These are phyloP conservation scores for Diadegma fenestrale DNA, from an alignment of 2,888 invertebrate genomes.

Conservation along the genomic window DNA sequence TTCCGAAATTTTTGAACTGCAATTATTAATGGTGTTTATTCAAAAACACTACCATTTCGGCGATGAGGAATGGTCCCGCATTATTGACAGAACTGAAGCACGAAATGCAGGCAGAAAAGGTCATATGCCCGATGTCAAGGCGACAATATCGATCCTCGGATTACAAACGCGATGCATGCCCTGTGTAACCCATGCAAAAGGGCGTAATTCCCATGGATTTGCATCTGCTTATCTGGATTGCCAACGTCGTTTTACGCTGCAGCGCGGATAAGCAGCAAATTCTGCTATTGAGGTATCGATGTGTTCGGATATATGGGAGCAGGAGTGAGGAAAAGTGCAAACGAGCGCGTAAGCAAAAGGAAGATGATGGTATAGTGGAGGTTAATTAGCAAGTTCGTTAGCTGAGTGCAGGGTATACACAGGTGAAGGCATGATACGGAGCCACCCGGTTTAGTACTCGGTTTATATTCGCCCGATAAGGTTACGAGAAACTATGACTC, in stretches of 20 bases:
- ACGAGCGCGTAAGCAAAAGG: constrained; percentile 31
- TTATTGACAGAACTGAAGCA: not conserved
- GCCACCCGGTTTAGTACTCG: constrained; percentile 64
- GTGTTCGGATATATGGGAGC: not conserved
- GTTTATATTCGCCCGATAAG: constrained; percentile 76
- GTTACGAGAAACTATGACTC: constrained; percentile 68
- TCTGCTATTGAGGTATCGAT: not conserved
- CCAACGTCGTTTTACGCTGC: not conserved
- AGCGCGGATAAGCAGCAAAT: constrained; percentile 1
- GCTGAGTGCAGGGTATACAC: constrained; percentile 72
- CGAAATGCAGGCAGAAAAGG: not conserved
- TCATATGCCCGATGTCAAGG: constrained; percentile 12
- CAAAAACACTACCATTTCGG: not conserved
- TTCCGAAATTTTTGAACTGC: not conserved
- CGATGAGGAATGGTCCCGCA: not conserved
- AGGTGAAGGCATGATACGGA: constrained; percentile 62
- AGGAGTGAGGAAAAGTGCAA: not conserved
- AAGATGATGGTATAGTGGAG: constrained; percentile 43
- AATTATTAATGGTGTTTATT: not conserved
- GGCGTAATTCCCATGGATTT: not conserved
- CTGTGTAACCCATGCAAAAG: not conserved
- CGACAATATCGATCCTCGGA: constrained; percentile 13
- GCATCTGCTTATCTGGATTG: too few relatives aligned
- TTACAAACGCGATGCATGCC: not conserved
- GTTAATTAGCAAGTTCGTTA: constrained; percentile 74